Conservation (phyloP, 2,113 vertebrate species). For the Hippocampus zosterae region DNA sequence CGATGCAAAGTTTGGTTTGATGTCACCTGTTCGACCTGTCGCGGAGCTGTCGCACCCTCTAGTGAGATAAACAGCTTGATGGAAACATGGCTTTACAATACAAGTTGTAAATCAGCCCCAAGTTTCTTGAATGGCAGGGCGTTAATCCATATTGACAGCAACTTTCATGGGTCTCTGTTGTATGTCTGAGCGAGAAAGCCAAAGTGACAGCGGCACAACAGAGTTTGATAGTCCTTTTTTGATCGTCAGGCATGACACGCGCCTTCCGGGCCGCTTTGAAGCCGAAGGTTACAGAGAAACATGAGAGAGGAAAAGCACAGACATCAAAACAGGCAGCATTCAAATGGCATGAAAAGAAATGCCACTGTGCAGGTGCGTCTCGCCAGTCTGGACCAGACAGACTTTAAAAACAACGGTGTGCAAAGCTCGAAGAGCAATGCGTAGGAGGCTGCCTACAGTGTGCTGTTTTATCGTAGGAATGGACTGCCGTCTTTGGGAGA, state of each 20-base stretch:
- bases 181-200: constrained; percentile 39
- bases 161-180: constrained; percentile 38
- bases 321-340: constrained; percentile 21
- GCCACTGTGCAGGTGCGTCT: constrained; percentile 28
- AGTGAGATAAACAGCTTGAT: background rate
- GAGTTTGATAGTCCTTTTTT: constrained; percentile 50
- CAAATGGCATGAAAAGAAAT: constrained; percentile 41
- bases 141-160: constrained; percentile 31
- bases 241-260: constrained; percentile 47
- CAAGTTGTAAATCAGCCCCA: background rate
- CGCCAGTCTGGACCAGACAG: background rate
- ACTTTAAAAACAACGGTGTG: background rate
- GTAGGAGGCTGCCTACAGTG: background rate
- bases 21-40: too few species aligned
- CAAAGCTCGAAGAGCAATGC: background rate
- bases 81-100: background rate
- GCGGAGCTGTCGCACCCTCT: too few species aligned
- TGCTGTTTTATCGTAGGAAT: background rate
- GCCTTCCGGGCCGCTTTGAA: constrained; percentile 60
- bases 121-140: background rate
- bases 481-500: background rate
- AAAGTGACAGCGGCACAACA: constrained; percentile 54
- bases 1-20: background rate
- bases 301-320: constrained; percentile 16
- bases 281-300: constrained; percentile 50